Base-by-base conservation (phyloP, 2,888 invertebrate species). In the Synanthedon tipuliformis region DNA sequence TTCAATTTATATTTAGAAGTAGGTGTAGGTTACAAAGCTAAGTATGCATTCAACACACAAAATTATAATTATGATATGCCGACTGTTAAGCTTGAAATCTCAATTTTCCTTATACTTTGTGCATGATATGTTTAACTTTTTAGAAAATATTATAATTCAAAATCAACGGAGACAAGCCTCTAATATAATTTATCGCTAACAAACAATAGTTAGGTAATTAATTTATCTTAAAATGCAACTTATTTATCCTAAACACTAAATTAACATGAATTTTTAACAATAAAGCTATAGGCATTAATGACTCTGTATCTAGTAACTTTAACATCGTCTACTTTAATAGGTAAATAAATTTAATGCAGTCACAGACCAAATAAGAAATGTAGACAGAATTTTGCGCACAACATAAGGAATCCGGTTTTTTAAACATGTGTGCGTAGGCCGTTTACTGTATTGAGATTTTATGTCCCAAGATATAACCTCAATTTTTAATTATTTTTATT, bases 61-160 rank as follows among this genome's bases (percentile, higher is more conserved):
- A 49, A 18, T 49, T 49, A 54, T 41, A n/a, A 65, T 81, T 78
- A 76, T 84, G 83, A 84, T 84, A 84, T 84, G 83, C 80, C 62
- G 71, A 68, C 74, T 68, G 73, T 71, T 70, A 23, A 74, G 78
- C 74, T 34, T 66, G 45, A 45, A 45, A 45, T 13, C 45, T 12
- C 45, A 49, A 45, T 49, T 16, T 49, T 16, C 64, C 66, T 57
- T 62, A 65, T 65, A 68, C 61, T 75, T 81, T 78, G 76, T 80
- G 83, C 80, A 79, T 85, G 85, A 85, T 85, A 85, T 85, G 85
- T 85, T 34, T 61, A 66, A 41, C 41, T 8, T 51, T 45, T 45
- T 45, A 45, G 45, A 45, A 45, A 45, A 13, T 16, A 50, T 50
- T n/a, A n/a, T n/a, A n/a, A 50, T 50, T 18, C 27, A 50, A 45